phyloP scores from a whole-genome alignment of 2,888 invertebrate genomes.

The Kryphioiulus occultus region DNA sequence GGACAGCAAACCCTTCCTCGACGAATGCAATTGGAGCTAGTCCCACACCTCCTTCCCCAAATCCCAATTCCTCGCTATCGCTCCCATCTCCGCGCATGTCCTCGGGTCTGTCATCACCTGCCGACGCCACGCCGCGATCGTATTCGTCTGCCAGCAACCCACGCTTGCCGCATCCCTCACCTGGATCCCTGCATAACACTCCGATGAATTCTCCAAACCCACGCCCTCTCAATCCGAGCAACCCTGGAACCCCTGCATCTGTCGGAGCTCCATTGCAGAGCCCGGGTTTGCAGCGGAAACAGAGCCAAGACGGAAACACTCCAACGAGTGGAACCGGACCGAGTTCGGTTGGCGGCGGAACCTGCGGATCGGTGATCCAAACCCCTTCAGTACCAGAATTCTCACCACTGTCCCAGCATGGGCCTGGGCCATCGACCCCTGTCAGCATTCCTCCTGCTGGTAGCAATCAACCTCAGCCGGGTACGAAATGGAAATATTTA shows the following conservation, averaged over 20 bases:
- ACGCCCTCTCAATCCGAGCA: slow-evolving; percentile 70
- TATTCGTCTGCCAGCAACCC: slow-evolving; percentile 62
- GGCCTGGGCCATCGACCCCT: slow-evolving; percentile 55
- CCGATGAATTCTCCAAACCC: slow-evolving; percentile 68
- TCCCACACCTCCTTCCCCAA: slow-evolving; percentile 72
- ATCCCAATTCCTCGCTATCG: slow-evolving; percentile 69
- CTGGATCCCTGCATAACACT: slow-evolving; percentile 59
- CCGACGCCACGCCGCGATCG: slow-evolving; percentile 68
- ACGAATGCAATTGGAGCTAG: slow-evolving; percentile 69
- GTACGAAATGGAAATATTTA: slow-evolving; percentile 20
- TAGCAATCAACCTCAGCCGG: slow-evolving; percentile 51
- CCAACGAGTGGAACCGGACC: slow-evolving; percentile 4
- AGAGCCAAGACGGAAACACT: slow-evolving; percentile 51
- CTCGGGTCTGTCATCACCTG: slow-evolving; percentile 75
- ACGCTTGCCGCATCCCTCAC: slow-evolving; percentile 67
- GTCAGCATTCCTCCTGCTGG: slow-evolving; percentile 49
- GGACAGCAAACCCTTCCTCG: slow-evolving; percentile 68
- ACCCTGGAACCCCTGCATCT: slow-evolving; percentile 74
- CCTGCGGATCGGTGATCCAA: slow-evolving; percentile 45
- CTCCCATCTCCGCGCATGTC: slow-evolving; percentile 77
- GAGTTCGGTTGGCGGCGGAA: neutral
- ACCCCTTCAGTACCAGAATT: slow-evolving; percentile 50
- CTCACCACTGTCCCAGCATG: slow-evolving; percentile 51
- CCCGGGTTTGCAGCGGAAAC: slow-evolving; percentile 54
- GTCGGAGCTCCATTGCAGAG: slow-evolving; percentile 60